Evolutionary conservation across 2,113 vertebrate species (phyloP), one percentile per base, ranked within the genome.

Genomic region (Aphyosemion australe): DNA sequence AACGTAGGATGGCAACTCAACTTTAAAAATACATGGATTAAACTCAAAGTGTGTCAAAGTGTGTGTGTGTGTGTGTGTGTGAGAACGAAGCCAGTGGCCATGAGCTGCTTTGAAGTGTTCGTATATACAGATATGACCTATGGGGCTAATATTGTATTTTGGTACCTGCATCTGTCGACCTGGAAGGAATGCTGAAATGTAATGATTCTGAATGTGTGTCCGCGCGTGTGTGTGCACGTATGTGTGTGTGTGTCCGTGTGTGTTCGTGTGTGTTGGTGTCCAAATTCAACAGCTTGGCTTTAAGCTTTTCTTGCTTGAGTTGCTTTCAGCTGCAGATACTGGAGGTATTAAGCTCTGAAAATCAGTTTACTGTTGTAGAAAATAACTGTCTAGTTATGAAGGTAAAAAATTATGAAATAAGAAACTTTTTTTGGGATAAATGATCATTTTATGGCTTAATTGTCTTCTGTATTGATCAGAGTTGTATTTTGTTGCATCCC

Each of bases 71-170:
- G 41, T 18, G 46, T 10, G 32, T 37, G 53, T 54, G 64, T 61
- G 55, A 66, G 50, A 69, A 52, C 54, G 54, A 67, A 61, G 50
- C 64, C 59, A 69, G 56, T 80, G 76, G 83, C 49, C 72, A 74
- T 70, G 69, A 79, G 69, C 34, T 74, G 55, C 82, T 87, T 89
- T 84, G 79, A 88, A 79, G 79, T 87, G 46, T 55, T 70, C 32
- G 0, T 64, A 74, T 84, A 73, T 80, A 72, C 76, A 77, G 76
- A 78, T 76, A 76, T 63, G 53, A 85, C 84, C 80, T 63, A 53
- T 45, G 49, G 61, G 74, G 82, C 74, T 66, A 77, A 78, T 78
- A 74, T 79, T 82, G 76, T 82, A 75, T 83, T 77, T 83, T 61
- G 82, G 79, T 78, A 79, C 69, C 74, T 83, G 56, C 56, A 63